Percentiles rank a stretch among this genome's conserved stretches.
These are phyloP conservation scores for Oxycera nigricornis DNA, from an alignment of 2,888 invertebrate species.

Conservation along the genomic window DNA sequence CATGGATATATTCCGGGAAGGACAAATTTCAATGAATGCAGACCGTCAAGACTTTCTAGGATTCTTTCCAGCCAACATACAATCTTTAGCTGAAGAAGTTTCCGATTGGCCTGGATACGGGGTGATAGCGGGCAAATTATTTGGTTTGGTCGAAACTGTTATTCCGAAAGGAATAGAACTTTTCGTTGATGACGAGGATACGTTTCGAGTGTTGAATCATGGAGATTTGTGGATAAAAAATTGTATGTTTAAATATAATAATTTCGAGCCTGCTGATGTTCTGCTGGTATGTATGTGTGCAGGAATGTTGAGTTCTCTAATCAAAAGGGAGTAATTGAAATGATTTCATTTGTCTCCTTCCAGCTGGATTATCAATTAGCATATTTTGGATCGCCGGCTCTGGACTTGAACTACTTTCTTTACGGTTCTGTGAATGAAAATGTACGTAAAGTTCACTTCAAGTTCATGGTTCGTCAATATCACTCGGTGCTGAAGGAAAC, in stretches of 20 bases:
- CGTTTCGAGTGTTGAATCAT: constrained; percentile 58
- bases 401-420: constrained; percentile 59
- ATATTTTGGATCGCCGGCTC: constrained; percentile 59
- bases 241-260: constrained; percentile 57
- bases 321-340: neutral
- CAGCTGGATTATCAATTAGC: constrained; percentile 60
- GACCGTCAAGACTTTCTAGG: constrained; percentile 58
- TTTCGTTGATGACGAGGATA: constrained; percentile 54
- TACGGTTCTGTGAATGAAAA: constrained; percentile 60
- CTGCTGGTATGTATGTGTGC: constrained; percentile 53
- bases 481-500: constrained; percentile 56
- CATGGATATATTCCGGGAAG: constrained; percentile 57
- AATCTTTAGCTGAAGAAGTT: constrained; percentile 57
- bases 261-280: constrained; percentile 56
- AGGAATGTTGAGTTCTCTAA: neutral
- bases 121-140: constrained; percentile 59
- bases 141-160: constrained; percentile 57
- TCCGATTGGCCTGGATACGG: constrained; percentile 59
- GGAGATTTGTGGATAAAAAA: constrained; percentile 60
- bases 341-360: constrained; percentile 15
- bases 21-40: constrained; percentile 58
- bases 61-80: constrained; percentile 59
- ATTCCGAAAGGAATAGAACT: constrained; percentile 55
- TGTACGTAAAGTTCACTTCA: constrained; percentile 57
- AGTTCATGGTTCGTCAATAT: constrained; percentile 57